Evolutionary conservation across 1,140 invertebrate genomes (phyloP), one percentile per base, ranked within the genome.

Genomic region (Physella acuta): DNA sequence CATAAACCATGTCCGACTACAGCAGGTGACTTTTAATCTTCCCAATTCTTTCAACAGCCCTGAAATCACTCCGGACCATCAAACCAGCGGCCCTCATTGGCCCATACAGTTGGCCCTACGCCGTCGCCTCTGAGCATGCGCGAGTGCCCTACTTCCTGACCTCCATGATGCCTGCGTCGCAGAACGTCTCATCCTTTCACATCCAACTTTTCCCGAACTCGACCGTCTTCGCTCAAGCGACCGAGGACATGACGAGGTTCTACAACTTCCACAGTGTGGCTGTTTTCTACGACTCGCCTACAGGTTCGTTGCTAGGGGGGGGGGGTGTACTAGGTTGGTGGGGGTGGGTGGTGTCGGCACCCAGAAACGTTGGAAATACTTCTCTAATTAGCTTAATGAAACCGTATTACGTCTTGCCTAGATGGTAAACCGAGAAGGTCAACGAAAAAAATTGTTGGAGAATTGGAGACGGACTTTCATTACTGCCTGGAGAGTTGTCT

Each of bases 91-190:
- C 75, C 24, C 59, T 80, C 26, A 73, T 80, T 28, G 79, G 79
- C 30, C 69, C 70, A 3, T 80, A 75, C 70, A 72, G 70, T 33
- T 63, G 71, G 66, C 61, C 68, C 4, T 75, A 73, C 37, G 75
- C 73, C 3, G 49, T 70, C 26, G 75, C 73, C n/a, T 74, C 76
- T 17, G 71, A 74, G 30, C 64, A 73, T 58, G 44, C 67, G n/a
- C 70, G 73, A 31, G 71, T 80, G 14, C 75, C 76, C 5, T 80
- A 75, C 37, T 72, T 78, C 44, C 76, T 79, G 60, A 80, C 77
- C 17, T 73, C 76, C 31, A 73, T 75, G 68, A 69, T 73, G 1
- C 75, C 75, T 8, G 28, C 37, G 16, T 51, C 72, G n/a, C 61
- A 67, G 53, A 11, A 44, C 3, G n/a, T 64, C 20, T 67, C 68